Conservation (phyloP, 2,113 vertebrate species). For the Uria aalge region DNA sequence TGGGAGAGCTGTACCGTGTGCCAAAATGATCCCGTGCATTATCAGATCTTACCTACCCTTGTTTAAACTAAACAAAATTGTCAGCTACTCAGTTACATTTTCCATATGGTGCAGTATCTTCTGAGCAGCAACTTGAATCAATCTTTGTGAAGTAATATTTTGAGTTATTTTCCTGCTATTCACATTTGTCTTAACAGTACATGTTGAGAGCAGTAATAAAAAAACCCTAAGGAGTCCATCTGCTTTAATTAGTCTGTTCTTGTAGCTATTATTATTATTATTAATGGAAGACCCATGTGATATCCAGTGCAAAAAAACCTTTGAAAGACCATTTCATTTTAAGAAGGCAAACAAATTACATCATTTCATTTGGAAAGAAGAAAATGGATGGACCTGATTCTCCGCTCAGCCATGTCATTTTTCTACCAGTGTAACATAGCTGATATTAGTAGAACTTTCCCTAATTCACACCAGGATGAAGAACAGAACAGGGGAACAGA, state of each 20-base stretch:
- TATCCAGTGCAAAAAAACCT: not conserved
- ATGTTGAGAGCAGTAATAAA: not conserved
- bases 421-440: not conserved
- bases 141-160: constrained; percentile 19
- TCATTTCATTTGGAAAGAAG: not conserved
- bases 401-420: not conserved
- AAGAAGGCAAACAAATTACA: constrained; percentile 29
- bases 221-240: not conserved
- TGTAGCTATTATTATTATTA: not conserved
- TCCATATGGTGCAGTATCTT: constrained; percentile 37
- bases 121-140: not conserved
- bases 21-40: constrained; percentile 45
- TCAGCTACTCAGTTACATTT: constrained; percentile 52
- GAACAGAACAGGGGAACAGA: not conserved
- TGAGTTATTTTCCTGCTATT: constrained; percentile 12
- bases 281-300: not conserved
- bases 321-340: constrained; percentile 10
- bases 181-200: not conserved
- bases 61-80: constrained; percentile 56
- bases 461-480: constrained; percentile 16
- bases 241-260: not conserved
- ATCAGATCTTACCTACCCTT: constrained; percentile 65
- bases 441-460: constrained; percentile 18
- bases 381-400: not conserved
- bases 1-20: not conserved